Evolutionary conservation across 2,888 invertebrate species (phyloP).

Genomic region (Trissoscelio sp.): DNA sequence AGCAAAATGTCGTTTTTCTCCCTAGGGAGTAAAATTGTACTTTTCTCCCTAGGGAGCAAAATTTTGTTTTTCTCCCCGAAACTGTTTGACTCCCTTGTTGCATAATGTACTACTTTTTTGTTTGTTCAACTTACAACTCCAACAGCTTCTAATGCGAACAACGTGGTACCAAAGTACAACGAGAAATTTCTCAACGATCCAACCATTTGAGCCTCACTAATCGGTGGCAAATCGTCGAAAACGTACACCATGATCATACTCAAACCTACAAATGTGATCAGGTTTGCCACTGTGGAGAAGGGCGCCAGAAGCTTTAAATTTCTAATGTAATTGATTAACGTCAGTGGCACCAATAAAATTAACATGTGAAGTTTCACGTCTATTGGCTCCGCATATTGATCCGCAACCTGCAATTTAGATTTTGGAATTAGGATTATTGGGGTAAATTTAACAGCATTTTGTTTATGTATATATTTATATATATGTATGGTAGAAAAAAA

Average conservation of each 20-base stretch:
- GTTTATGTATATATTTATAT: too few species aligned
- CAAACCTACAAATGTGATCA: conserved; percentile 90
- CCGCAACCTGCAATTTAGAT: conserved; percentile 84
- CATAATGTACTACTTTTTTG: too few species aligned
- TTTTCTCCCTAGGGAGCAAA: too few species aligned
- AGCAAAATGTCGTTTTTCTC: too few species aligned
- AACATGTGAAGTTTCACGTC: conserved; percentile 88
- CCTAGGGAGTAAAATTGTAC: too few species aligned
- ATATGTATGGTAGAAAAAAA: neutral
- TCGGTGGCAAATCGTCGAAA: conserved; percentile 86
- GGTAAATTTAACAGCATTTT: too few species aligned
- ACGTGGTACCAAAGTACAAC: conserved; percentile 94
- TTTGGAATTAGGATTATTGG: neutral
- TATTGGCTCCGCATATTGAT: conserved; percentile 82
- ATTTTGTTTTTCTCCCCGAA: too few species aligned
- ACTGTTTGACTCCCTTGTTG: too few species aligned
- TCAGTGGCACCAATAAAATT: conserved; percentile 88
- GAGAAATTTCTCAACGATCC: conserved; percentile 86
- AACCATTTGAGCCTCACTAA: conserved; percentile 84
- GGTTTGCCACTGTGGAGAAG: conserved; percentile 92
- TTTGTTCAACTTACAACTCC: conserved; percentile 90
- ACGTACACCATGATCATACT: conserved; percentile 90
- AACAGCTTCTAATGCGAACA: conserved; percentile 94
- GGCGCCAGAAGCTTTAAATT: conserved; percentile 92
- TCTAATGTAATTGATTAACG: conserved; percentile 89